Evolutionary conservation across 1,140 invertebrate species (phyloP).

Genomic region (Cydia pomonella): DNA sequence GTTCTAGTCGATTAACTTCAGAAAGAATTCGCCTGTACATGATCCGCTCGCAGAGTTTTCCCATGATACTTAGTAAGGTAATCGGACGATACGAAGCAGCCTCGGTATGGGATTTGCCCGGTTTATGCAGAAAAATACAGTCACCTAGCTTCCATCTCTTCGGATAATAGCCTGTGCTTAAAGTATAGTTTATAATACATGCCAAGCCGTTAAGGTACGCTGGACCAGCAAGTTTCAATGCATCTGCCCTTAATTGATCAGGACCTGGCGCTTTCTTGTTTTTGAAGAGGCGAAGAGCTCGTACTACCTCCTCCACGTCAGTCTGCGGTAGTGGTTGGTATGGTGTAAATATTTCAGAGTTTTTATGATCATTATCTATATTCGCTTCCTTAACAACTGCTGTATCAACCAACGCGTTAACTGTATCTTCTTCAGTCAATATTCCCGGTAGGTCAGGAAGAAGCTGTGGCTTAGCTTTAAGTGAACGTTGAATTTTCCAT

Average conservation of each 20-base stretch:
- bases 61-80: conserved; percentile 36
- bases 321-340: conserved; percentile 23
- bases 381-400: conserved; percentile 32
- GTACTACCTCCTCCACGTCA: not conserved
- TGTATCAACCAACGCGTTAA: conserved; percentile 21
- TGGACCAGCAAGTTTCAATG: conserved; percentile 31
- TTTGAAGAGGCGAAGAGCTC: conserved; percentile 30
- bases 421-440: conserved; percentile 21
- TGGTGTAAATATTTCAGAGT: not conserved
- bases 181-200: conserved; percentile 4
- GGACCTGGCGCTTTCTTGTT: conserved; percentile 36
- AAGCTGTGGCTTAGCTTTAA: no score
- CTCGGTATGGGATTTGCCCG: conserved; percentile 20
- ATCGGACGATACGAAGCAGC: conserved; percentile 34
- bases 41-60: conserved; percentile 33
- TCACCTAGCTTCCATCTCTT: conserved; percentile 34
- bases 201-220: not conserved
- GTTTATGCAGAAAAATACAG: conserved; percentile 35
- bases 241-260: conserved; percentile 26
- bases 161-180: conserved; percentile 29
- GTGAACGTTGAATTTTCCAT: no score
- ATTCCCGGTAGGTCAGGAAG: not conserved
- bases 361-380: not conserved
- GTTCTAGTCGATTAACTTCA: no score
- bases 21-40: not conserved